A percentile compares a stretch with the other conserved stretches of the same genome.
These are phyloP conservation scores for Platycnemis pennipes DNA, from an alignment of 2,888 invertebrate genomes.

Conservation along the genomic window DNA sequence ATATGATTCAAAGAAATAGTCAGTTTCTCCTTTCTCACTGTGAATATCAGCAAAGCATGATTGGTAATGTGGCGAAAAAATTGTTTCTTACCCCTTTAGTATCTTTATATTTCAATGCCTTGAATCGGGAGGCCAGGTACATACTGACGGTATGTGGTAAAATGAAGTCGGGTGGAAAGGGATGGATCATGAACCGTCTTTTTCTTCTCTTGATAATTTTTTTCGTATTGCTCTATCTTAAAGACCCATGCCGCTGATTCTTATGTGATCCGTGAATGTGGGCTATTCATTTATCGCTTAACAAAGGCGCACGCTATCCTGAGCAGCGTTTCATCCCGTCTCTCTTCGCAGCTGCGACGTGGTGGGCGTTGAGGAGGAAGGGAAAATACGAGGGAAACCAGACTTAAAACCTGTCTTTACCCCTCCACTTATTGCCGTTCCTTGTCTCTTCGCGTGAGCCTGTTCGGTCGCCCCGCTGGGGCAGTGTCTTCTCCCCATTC, in stretches of 20 bases:
- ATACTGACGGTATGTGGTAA: too few species aligned
- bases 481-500: neutral
- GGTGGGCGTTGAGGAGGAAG: neutral
- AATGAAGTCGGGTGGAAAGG: too few species aligned
- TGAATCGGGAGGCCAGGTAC: too few species aligned
- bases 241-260: neutral
- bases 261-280: neutral
- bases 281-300: neutral
- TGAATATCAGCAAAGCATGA: too few species aligned
- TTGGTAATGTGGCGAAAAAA: too few species aligned
- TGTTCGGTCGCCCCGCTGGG: neutral
- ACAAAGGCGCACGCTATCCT: conserved; percentile 32
- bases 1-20: too few species aligned
- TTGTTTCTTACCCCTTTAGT: too few species aligned
- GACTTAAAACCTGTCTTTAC: conserved; percentile 23
- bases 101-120: too few species aligned
- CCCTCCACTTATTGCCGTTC: neutral
- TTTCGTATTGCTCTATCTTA: neutral
- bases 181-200: too few species aligned
- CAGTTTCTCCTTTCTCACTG: too few species aligned
- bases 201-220: neutral
- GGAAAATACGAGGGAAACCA: neutral
- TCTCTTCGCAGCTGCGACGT: neutral
- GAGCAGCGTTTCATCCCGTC: neutral
- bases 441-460: neutral